phyloP scores from a whole-genome alignment of 2,113 vertebrate genomes.

The Accipiter virgatus region DNA sequence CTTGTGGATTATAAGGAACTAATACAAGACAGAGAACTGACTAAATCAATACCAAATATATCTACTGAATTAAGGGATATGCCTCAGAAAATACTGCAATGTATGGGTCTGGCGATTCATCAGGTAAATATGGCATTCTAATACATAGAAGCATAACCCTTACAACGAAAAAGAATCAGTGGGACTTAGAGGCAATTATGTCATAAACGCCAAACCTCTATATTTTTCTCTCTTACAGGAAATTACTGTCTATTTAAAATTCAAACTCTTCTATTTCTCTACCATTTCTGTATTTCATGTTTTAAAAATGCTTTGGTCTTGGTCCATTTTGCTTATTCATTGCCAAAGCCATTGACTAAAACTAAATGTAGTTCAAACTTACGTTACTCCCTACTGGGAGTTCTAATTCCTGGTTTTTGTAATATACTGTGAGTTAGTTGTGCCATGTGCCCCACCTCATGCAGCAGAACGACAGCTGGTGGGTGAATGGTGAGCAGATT shows the following conservation, averaged over 20 bases:
- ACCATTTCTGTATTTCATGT: neutral
- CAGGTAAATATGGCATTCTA: constrained; percentile 77
- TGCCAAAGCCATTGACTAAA: neutral
- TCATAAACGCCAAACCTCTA: neutral
- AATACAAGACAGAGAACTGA: constrained; percentile 71
- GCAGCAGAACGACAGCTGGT: neutral
- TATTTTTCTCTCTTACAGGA: neutral
- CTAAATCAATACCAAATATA: constrained; percentile 73
- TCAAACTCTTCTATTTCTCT: neutral
- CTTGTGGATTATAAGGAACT: constrained; percentile 94
- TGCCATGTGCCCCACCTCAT: neutral
- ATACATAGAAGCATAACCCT: neutral
- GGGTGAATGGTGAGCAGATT: neutral
- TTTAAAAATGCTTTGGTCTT: neutral
- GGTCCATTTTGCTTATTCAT: neutral
- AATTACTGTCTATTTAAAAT: neutral
- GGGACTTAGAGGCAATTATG: neutral
- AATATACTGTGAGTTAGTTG: neutral
- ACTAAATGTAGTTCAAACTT: neutral
- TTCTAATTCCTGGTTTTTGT: neutral
- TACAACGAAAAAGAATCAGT: neutral
- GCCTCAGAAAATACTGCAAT: constrained; percentile 88
- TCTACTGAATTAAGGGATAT: constrained; percentile 83
- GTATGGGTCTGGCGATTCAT: constrained; percentile 92
- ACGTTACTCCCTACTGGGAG: fast-evolving